Percentiles rank a stretch among this genome's conserved stretches.
Conservation (phyloP, 2,113 vertebrate genomes). For the Empidonax traillii region DNA sequence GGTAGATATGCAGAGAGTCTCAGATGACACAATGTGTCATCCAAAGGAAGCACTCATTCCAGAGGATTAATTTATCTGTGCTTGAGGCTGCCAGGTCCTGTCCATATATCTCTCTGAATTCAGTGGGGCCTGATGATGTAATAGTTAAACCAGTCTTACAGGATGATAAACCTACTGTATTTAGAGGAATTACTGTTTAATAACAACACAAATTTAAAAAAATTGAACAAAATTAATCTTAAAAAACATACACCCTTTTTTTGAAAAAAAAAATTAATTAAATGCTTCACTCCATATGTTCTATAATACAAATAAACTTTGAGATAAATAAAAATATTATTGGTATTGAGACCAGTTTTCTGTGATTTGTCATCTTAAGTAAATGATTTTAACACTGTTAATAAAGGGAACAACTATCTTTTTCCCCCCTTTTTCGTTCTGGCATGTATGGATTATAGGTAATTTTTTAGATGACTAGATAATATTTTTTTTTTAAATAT, state of each 20-base stretch:
- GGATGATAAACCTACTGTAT: not conserved
- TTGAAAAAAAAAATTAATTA: not conserved
- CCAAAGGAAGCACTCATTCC: not conserved
- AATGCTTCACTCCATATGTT: not conserved
- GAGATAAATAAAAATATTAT: not conserved
- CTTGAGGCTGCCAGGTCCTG: not conserved
- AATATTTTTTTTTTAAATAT: not conserved
- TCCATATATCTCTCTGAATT: not conserved
- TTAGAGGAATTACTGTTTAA: not conserved
- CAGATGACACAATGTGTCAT: not conserved
- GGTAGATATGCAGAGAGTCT: not conserved
- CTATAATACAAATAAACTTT: not conserved
- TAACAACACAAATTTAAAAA: not conserved
- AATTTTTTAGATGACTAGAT: not conserved
- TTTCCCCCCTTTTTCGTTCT: not conserved
- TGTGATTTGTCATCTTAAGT: not conserved
- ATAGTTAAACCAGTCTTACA: not conserved
- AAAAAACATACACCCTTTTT: not conserved
- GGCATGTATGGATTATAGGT: not conserved
- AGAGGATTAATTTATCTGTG: not conserved
- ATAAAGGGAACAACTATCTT: not conserved
- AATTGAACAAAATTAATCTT: not conserved
- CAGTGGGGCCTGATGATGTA: not conserved
- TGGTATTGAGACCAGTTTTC: not conserved
- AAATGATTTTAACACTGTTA: not conserved